phyloP scores from a whole-genome alignment of 2,113 vertebrate genomes.

The Thermophis baileyi region DNA sequence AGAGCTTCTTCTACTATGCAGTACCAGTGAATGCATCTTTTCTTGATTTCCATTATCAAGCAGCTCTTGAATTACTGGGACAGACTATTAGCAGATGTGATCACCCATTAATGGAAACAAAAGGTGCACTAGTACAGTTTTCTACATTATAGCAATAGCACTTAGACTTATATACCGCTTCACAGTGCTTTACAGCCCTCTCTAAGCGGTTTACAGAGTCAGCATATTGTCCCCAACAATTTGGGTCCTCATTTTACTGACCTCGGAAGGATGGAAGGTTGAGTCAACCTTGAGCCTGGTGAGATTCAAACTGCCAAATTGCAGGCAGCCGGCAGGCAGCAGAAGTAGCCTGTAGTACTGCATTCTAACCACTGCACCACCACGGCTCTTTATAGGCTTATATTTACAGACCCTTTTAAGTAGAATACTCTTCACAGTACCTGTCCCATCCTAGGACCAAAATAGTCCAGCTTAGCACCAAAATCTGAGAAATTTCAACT shows the following conservation, averaged over 20 bases:
- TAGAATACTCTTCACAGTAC: conserved; percentile 22
- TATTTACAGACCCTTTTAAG: not conserved
- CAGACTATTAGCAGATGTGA: conserved; percentile 13
- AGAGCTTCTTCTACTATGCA: not conserved
- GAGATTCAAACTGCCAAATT: no score
- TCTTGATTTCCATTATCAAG: not conserved
- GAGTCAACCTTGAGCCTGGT: no score
- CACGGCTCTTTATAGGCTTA: not conserved
- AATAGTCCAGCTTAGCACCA: conserved; percentile 68
- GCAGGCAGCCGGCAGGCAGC: fast-evolving
- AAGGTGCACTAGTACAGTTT: not conserved
- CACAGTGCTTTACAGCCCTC: no score
- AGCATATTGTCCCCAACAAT: no score
- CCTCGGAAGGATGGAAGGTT: no score
- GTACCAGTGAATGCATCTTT: conserved; percentile 14
- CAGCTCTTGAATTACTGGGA: conserved; percentile 23
- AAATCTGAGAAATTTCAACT: conserved; percentile 68
- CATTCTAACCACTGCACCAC: no score
- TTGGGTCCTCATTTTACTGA: no score
- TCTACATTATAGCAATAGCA: not conserved
- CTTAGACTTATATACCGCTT: no score
- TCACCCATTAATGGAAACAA: conserved; percentile 16
- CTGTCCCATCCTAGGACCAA: conserved; percentile 70
- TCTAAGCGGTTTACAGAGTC: no score
- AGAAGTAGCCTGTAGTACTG: no score